Base-by-base conservation (phyloP, 1,140 invertebrate species). In the Wiebesia pumilae region DNA sequence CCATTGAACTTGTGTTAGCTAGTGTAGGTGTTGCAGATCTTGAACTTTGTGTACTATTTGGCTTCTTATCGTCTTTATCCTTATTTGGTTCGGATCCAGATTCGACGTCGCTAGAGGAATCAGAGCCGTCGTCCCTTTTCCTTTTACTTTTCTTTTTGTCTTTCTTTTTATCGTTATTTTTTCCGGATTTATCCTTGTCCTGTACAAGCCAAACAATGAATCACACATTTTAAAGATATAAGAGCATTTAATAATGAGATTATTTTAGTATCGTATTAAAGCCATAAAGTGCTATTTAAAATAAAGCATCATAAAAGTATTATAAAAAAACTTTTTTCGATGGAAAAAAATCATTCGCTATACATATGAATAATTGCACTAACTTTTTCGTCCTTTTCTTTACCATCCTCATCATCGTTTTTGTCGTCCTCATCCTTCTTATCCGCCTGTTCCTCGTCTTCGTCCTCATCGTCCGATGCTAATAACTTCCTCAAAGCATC, bases 391-490 rank as follows among this genome's bases (percentile, higher is more conserved):
- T 96, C 95, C 89, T 96, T 95, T 86, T 90, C 92, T 92, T 95
- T 93, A 93, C 94, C 93, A 94, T 96, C 93, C 94, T 96, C 92
- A 92, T 96, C 91, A 4, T 96, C 92, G 91, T 94, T 93, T 91
- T 95, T 93, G 93, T 95, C 93, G 94, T 96, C 93, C 92, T 96
- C 92, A 89, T 95, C 92, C 91, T 96, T 93, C 84, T 95, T 95
- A 65, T 95, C 93, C 62, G 95, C 93, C 85, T 97, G 94, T 84
- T 96, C 95, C 86, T 98, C 97, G 43, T 97, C 96, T 62, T 98
- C 97, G 24, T 97, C 97, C 79, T 98, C 97, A 90, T 98, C 98
- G 90, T 98, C 98, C 0, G 98, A 99, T 3, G 96, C 97, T 27
- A 98, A 95, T 27, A 99, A 94, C 92, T 98, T 97, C 87, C 96